Base-by-base conservation (phyloP, 2,797 vertebrate genomes). In the Setipinna tenuifilis region DNA sequence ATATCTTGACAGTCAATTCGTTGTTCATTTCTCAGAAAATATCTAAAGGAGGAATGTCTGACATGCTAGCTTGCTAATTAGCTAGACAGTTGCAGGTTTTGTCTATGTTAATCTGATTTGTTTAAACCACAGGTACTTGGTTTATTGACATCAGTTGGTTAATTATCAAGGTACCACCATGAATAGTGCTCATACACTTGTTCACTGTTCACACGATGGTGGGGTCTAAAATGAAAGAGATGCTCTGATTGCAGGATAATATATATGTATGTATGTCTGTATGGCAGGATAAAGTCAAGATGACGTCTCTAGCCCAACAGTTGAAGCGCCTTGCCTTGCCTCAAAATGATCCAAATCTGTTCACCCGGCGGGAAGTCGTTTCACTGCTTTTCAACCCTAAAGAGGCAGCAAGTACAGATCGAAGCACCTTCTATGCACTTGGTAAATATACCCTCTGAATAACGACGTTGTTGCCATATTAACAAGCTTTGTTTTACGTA, bases 281-380 rank as follows among this genome's bases (percentile, higher is more conserved):
- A 78, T 19, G 19, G 21, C 83, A 94, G 91, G 90, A 92, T 41
- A 88, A 91, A 94, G 89, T 83, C 17, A 85, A 84, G 58, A 99
- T 99, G 98, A 99, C 98, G 17, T 99, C 98, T 0, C 92, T 99
- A 86, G 96, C 98, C 0, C 96, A 98, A 87, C 98, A 99, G 91
- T 93, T 99, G 90, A 97, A 97, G 90, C 94, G 96, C 35, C 96
- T 99, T 9, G 96, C 98, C 0, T 93, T 99, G 23, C 98, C 98
- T 50, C 98, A 99, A 85, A 97, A 62, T 50, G 97, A 98, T 17
- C 89, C 95, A 35, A 94, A 94, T 82, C 94, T 98, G 23, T 88
- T 97, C 0, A 91, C 88, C 0, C 95, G 96, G 62, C 93, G 87
- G 65, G 95, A 96, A 54, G 95, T 92, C 0, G 95, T 94, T 0